Conservation (phyloP, 2,113 vertebrate genomes). For the Tetrao urogallus region DNA sequence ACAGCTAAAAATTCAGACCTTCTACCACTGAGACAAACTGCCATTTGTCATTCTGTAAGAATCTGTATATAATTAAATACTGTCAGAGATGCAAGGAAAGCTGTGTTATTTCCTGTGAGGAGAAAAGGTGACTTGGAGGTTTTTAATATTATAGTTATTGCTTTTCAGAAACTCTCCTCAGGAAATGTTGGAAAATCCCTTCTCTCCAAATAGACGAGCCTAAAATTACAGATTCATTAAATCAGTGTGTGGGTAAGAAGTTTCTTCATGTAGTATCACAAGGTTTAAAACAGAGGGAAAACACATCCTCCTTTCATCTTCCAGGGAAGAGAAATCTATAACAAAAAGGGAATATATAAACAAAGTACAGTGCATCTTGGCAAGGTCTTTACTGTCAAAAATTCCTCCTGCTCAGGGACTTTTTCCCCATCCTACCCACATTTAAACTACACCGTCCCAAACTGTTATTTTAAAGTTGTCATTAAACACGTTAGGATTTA, state of each 20-base stretch:
- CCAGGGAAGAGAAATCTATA: constrained; percentile 34
- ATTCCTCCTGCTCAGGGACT: neutral
- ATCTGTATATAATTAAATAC: constrained; percentile 57
- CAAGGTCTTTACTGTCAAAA: constrained; percentile 30
- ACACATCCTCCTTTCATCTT: constrained; percentile 21
- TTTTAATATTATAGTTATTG: constrained; percentile 69
- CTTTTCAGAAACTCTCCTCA: constrained; percentile 66
- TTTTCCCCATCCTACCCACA: neutral
- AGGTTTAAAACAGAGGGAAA: constrained; percentile 16
- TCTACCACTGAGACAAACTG: constrained; percentile 35
- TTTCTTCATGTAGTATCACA: constrained; percentile 39
- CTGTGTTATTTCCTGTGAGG: constrained; percentile 69
- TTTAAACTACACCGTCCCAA: constrained; percentile 41
- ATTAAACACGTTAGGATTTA: constrained; percentile 73
- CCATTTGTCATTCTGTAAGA: constrained; percentile 66
- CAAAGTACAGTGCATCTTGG: constrained; percentile 15
- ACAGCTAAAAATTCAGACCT: constrained; percentile 46
- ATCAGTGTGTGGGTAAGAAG: neutral
- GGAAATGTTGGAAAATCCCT: constrained; percentile 61
- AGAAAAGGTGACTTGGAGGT: constrained; percentile 55
- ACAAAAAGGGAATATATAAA: constrained; percentile 62
- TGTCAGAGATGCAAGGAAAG: constrained; percentile 42
- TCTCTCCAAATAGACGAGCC: constrained; percentile 35
- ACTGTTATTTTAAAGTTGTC: constrained; percentile 61
- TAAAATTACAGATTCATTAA: constrained; percentile 50